phyloP scores from a whole-genome alignment of 2,797 vertebrate genomes.

The Oceanodroma leucorhoa region DNA sequence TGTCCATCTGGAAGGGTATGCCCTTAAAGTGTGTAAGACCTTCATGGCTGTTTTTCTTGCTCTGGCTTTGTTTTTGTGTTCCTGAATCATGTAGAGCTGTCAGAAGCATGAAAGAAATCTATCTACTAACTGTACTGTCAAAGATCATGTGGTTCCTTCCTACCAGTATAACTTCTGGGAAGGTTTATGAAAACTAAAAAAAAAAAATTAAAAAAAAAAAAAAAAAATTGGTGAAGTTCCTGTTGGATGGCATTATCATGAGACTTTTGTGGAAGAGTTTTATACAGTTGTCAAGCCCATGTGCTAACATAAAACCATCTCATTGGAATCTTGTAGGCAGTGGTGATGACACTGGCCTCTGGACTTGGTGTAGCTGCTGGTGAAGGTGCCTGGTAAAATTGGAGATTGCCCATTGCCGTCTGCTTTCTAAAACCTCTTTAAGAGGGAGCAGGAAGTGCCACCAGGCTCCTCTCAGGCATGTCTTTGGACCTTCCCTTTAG shows the following conservation, averaged over 20 bases:
- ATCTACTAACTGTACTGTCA: background rate
- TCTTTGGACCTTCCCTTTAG: background rate
- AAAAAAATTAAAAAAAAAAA: background rate
- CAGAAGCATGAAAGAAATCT: background rate
- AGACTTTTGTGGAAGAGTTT: background rate
- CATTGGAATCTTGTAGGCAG: background rate
- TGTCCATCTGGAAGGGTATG: background rate
- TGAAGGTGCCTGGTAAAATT: background rate
- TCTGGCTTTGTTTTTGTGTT: background rate
- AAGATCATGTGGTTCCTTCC: background rate
- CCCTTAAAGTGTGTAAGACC: background rate
- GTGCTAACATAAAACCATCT: background rate
- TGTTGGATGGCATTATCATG: background rate
- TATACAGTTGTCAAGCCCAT: background rate
- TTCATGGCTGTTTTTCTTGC: background rate
- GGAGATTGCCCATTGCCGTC: background rate
- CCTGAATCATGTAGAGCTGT: background rate
- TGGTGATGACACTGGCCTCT: fast-evolving
- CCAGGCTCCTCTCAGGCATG: background rate
- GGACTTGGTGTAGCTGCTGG: background rate
- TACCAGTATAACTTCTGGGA: background rate
- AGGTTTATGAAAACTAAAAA: background rate
- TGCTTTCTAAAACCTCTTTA: background rate
- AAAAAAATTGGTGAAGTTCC: background rate
- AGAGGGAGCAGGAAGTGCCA: background rate